These are phyloP conservation scores for Sarotherodon lohbergeri DNA, from an alignment of 2,113 vertebrate species.

Conservation along the genomic window DNA sequence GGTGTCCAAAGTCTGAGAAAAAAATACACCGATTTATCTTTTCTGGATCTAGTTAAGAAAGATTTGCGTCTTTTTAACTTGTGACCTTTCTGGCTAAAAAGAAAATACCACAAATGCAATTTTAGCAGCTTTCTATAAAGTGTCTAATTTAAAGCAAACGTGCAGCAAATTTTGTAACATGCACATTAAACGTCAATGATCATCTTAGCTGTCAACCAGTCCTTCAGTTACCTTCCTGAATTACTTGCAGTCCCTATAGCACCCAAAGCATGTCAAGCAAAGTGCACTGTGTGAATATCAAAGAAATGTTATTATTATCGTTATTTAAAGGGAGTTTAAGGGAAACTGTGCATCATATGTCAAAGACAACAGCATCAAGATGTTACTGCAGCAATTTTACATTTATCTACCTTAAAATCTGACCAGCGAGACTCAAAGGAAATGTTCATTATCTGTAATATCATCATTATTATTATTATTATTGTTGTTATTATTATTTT, in stretches of 20 bases:
- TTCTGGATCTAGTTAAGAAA: neutral
- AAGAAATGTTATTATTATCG: neutral
- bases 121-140: neutral
- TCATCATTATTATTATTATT: neutral
- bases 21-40: neutral
- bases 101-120: neutral
- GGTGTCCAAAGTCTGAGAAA: neutral
- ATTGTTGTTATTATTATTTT: neutral
- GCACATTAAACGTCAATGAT: neutral
- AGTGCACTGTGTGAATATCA: constrained; percentile 42
- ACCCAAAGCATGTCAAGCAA: neutral
- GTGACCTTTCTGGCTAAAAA: neutral
- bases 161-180: neutral
- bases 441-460: neutral
- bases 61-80: neutral
- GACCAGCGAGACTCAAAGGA: neutral
- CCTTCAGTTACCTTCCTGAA: neutral
- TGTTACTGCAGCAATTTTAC: neutral
- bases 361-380: neutral
- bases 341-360: neutral
- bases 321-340: constrained; percentile 10
- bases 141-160: neutral
- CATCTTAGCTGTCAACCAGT: neutral
- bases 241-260: neutral
- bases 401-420: neutral